Percentiles rank a stretch among this genome's conserved stretches.
These are phyloP conservation scores for Hippocampus barbouri DNA, from an alignment of 2,113 vertebrate genomes.

Conservation along the genomic window DNA sequence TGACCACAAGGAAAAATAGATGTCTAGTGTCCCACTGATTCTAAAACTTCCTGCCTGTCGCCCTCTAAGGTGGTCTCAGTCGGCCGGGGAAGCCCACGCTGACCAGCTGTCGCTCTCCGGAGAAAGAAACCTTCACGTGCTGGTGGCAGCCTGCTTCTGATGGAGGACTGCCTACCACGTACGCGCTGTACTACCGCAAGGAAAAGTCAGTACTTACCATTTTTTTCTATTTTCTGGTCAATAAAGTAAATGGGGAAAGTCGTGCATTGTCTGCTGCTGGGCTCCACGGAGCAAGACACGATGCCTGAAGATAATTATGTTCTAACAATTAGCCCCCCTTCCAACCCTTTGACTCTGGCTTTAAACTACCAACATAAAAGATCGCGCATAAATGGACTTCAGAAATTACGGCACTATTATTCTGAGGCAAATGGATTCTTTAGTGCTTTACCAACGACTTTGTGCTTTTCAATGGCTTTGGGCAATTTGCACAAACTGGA, in stretches of 20 bases:
- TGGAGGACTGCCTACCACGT: slow-evolving; percentile 80
- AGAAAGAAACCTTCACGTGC: slow-evolving; percentile 93
- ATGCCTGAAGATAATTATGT: no score
- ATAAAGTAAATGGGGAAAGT: neutral
- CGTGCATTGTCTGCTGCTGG: neutral
- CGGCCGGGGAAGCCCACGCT: slow-evolving; percentile 81
- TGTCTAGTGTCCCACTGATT: no score
- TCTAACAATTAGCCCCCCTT: no score
- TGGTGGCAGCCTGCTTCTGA: slow-evolving; percentile 86
- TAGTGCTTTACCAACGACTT: neutral
- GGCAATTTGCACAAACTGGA: neutral
- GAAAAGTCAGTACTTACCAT: slow-evolving; percentile 75
- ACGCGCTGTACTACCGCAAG: slow-evolving; percentile 81
- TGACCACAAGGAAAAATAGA: no score
- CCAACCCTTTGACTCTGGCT: no score
- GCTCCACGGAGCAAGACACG: no score
- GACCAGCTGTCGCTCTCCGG: slow-evolving; percentile 80
- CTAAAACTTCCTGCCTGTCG: neutral
- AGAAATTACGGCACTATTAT: no score
- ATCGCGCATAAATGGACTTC: no score
- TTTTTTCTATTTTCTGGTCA: neutral
- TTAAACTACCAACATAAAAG: no score
- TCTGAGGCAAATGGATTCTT: neutral
- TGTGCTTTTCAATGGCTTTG: neutral
- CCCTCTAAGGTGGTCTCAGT: slow-evolving; percentile 71